Conservation (phyloP, 2,888 invertebrate species). For the Hydriomena furcata region DNA sequence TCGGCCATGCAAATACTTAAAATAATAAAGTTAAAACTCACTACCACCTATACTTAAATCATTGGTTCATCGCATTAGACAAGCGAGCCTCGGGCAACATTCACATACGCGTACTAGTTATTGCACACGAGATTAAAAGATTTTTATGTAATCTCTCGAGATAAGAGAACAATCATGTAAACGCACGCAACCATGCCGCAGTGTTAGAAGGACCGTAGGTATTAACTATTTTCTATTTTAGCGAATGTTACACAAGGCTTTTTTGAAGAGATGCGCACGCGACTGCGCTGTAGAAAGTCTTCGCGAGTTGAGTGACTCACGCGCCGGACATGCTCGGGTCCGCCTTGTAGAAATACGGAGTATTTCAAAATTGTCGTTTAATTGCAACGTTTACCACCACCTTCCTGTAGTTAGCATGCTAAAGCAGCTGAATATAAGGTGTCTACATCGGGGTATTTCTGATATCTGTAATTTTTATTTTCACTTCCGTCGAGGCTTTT, state of each 20-base stretch:
- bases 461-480: constrained; percentile 34
- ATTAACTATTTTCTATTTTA: constrained; percentile 72
- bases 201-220: constrained; percentile 46
- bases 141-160: constrained; percentile 32
- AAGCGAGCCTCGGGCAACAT: constrained; percentile 26
- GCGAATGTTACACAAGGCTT: constrained; percentile 67
- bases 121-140: constrained; percentile 33
- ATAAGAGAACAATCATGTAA: constrained; percentile 35
- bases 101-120: constrained; percentile 30
- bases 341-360: constrained; percentile 45
- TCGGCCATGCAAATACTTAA: too few species aligned
- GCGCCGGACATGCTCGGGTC: constrained; percentile 51
- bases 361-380: constrained; percentile 64
- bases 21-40: too few species aligned
- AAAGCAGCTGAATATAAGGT: constrained; percentile 40
- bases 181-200: constrained; percentile 33
- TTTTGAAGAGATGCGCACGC: constrained; percentile 57
- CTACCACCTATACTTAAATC: too few species aligned
- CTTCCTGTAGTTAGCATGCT: constrained; percentile 53
- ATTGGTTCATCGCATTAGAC: constrained; percentile 5
- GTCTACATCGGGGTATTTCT: constrained; percentile 21
- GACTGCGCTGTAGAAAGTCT: constrained; percentile 67
- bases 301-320: constrained; percentile 61
- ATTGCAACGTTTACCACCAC: constrained; percentile 51
- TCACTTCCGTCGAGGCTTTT: constrained; percentile 30